Evolutionary conservation across 2,888 invertebrate genomes (phyloP).

Genomic region (Athripsodes cinereus): DNA sequence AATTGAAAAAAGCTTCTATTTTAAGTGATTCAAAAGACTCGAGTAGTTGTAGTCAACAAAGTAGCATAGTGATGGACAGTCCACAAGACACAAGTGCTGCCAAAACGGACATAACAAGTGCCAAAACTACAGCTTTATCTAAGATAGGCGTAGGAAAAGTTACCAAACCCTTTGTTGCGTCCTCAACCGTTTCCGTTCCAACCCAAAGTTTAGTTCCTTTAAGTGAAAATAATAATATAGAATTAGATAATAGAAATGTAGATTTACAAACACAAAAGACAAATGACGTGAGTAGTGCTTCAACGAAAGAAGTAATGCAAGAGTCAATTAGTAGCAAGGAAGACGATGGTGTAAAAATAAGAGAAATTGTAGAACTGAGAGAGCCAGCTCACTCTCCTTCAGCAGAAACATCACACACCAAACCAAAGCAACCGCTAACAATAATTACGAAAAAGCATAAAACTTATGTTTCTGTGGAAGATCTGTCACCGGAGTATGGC

Average conservation of each 20-base stretch:
- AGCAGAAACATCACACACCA: not conserved
- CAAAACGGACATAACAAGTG: conserved; percentile 21
- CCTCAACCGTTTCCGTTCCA: conserved; percentile 16
- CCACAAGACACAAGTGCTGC: conserved; percentile 18
- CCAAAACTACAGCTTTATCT: conserved; percentile 26
- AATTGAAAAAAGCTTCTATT: conserved; percentile 68
- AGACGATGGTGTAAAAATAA: conserved; percentile 4
- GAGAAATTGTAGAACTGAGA: conserved; percentile 6
- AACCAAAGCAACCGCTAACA: conserved; percentile 7
- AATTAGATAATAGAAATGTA: conserved; percentile 26
- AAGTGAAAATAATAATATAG: conserved; percentile 28
- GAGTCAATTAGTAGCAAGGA: conserved; percentile 24
- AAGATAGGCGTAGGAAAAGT: conserved; percentile 23
- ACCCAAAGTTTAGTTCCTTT: conserved; percentile 22
- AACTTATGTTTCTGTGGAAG: conserved; percentile 78
- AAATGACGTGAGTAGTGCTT: conserved; percentile 10
- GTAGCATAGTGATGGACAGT: conserved; percentile 14
- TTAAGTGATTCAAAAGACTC: conserved; percentile 39
- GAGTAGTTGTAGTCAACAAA: conserved; percentile 13
- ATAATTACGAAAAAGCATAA: conserved; percentile 41
- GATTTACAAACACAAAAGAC: conserved; percentile 12
- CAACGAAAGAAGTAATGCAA: conserved; percentile 11
- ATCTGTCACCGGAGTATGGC: conserved; percentile 80
- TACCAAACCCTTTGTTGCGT: conserved; percentile 11
- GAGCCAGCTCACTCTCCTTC: conserved; percentile 8